Percentiles rank a stretch among this genome's conserved stretches.
Evolutionary conservation across 2,113 vertebrate genomes (phyloP).

Genomic region (Grantiella picta): DNA sequence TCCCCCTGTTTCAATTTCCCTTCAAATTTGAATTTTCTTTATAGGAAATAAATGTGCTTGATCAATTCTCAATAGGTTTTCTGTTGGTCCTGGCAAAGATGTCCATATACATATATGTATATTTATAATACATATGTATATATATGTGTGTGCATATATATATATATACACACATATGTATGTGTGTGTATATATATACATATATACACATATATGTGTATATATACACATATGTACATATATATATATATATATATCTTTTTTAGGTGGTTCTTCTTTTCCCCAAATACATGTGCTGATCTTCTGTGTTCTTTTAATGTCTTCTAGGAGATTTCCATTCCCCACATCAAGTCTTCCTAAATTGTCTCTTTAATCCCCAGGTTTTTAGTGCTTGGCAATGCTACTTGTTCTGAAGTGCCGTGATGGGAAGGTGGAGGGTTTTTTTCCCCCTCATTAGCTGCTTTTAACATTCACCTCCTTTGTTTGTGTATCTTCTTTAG

Average conservation of each 20-base stretch:
- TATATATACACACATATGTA: too few species aligned
- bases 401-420: conserved; percentile 59
- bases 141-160: neutral
- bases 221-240: fast-evolving
- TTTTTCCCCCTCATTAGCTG: conserved; percentile 62
- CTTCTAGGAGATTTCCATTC: conserved; percentile 61
- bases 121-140: neutral
- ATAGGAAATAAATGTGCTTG: neutral
- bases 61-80: neutral
- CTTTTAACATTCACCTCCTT: conserved; percentile 73
- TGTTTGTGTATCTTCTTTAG: conserved; percentile 72
- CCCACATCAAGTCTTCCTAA: conserved; percentile 55
- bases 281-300: neutral
- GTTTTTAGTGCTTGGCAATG: conserved; percentile 59
- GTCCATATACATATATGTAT: neutral
- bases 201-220: too few species aligned
- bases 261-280: neutral
- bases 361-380: conserved; percentile 66
- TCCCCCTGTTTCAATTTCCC: neutral
- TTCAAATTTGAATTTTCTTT: neutral
- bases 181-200: too few species aligned
- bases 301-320: conserved; percentile 26
- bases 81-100: neutral
- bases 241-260: neutral
- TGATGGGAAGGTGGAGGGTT: conserved; percentile 55